These are phyloP conservation scores for Myocastor coypus DNA, from an alignment of 2,113 vertebrate species.

Conservation along the genomic window DNA sequence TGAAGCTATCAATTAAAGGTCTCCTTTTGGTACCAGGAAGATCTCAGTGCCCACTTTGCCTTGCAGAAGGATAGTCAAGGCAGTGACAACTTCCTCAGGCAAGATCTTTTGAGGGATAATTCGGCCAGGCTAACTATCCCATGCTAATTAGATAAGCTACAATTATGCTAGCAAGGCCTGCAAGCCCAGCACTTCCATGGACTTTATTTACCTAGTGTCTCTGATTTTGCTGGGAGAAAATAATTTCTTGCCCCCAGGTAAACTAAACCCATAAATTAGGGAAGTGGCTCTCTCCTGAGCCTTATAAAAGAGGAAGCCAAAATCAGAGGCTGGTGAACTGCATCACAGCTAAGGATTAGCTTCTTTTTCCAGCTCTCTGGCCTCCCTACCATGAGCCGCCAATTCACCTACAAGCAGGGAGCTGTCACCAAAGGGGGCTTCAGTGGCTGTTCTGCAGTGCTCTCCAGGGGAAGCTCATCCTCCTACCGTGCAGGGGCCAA, in stretches of 20 bases:
- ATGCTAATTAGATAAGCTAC: conserved; percentile 65
- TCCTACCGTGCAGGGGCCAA: conserved; percentile 62
- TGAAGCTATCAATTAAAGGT: conserved; percentile 66
- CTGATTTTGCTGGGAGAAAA: conserved; percentile 76
- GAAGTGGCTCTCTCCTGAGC: neutral
- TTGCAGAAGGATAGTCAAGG: neutral
- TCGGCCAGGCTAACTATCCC: conserved; percentile 51
- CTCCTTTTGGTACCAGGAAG: neutral
- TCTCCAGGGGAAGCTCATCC: neutral
- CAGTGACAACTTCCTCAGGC: conserved; percentile 53
- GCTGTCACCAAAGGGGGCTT: conserved; percentile 57
- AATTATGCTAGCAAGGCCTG: conserved; percentile 68
- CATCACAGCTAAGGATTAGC: neutral
- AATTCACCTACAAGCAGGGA: conserved; percentile 69
- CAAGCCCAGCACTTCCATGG: conserved; percentile 56
- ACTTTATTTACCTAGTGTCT: conserved; percentile 63
- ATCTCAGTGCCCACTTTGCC: neutral
- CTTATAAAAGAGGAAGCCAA: conserved; percentile 74
- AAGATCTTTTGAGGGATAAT: conserved; percentile 72
- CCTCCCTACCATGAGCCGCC: conserved; percentile 72
- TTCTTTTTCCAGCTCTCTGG: neutral
- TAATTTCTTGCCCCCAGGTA: conserved; percentile 77
- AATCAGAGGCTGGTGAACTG: neutral
- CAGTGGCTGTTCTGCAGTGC: conserved; percentile 69
- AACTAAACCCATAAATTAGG: conserved; percentile 73